Evolutionary conservation across 2,797 vertebrate genomes (phyloP), one percentile per base, ranked within the genome.

Genomic region (Enteromius treurensis): DNA sequence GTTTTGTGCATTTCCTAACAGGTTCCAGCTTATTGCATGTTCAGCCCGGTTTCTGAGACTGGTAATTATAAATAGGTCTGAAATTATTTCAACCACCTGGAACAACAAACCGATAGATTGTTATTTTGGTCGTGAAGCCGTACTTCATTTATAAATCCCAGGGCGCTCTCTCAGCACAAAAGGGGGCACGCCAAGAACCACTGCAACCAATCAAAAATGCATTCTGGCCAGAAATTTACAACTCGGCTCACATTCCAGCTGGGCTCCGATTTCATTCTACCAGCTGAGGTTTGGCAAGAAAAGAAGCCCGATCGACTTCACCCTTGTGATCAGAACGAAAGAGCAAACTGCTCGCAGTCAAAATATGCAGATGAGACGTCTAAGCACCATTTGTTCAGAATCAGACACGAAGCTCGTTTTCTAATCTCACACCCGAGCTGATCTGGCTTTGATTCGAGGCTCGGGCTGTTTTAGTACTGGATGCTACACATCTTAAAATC

Each of bases 1-100:
- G n/a, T 81, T 84, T 68, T 51, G 77, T 85, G 40, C 78, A 80
- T 65, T 68, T 82, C 75, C 82, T 67, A 86, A 90, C 82, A 70
- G 51, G 34, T 58, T 85, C 73, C 86, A 87, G 84, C 88, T 74
- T 69, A 79, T 79, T 80, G 80, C 80, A 77, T 80, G 84, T 81
- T 85, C 55, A 68, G 68, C 84, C 88, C 87, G 68, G 64, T 89
- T 86, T 90, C 85, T 86, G 82, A 71, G 78, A 86, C 84, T 73
- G 84, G 86, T 92, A 90, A 93, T 92, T 92, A 91, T 92, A 91
- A 93, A 91, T 92, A 87, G 87, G 89, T 84, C 78, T 84, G 69
- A 87, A 87, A 87, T 91, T 90, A 92, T 94, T 94, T 91, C 89
- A 90, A 91, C 87, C 93, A 94, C 91, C 92, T 94, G 94, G 88